Conservation (phyloP, 2,797 vertebrate genomes). For the Neopelma chrysocephalum region DNA sequence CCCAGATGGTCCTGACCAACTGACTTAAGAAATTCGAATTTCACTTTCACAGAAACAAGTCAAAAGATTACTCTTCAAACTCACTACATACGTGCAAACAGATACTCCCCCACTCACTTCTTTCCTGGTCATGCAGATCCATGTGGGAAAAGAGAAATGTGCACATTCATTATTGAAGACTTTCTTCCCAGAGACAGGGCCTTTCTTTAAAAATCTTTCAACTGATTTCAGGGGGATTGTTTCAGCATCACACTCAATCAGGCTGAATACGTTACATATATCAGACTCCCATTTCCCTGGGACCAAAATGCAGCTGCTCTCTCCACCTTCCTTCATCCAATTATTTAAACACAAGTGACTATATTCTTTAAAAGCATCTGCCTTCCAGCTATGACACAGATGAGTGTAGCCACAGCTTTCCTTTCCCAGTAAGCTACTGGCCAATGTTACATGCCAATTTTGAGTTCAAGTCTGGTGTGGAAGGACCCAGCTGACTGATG, state of each 20-base stretch:
- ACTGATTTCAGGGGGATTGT: neutral
- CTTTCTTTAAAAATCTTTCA: neutral
- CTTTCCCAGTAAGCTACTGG: neutral
- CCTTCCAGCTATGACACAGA: neutral
- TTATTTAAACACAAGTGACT: neutral
- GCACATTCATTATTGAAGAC: neutral
- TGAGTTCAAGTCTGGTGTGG: neutral
- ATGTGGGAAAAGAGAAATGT: neutral
- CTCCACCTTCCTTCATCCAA: neutral
- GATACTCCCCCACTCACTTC: neutral
- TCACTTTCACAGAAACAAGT: neutral
- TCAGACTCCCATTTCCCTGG: neutral
- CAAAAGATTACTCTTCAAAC: neutral
- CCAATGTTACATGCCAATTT: neutral
- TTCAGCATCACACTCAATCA: neutral
- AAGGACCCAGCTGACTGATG: neutral
- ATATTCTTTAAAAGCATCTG: neutral
- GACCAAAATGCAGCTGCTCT: neutral
- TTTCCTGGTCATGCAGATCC: neutral
- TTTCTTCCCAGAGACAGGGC: neutral
- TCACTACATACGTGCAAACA: neutral
- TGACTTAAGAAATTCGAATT: neutral
- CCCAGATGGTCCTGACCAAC: neutral
- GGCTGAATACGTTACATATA: accelerated
- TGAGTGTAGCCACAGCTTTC: neutral